A percentile compares a stretch with the other conserved stretches of the same genome.
Evolutionary conservation across 2,113 vertebrate species (phyloP).

Genomic region (Nothocercus julius): DNA sequence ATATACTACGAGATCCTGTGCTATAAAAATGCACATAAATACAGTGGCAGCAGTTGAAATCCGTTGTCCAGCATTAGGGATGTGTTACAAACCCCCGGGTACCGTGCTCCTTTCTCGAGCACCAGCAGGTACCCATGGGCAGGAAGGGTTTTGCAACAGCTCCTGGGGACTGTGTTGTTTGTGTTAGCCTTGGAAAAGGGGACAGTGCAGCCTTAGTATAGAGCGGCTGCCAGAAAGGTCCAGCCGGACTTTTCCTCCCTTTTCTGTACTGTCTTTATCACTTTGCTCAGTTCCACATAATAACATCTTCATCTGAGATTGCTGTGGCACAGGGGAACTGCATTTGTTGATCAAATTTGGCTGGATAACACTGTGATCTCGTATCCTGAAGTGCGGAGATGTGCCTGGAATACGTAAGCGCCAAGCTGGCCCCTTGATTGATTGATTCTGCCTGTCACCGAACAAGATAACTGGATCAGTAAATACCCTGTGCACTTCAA

Average conservation of each 20-base stretch:
- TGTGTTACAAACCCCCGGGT: background rate
- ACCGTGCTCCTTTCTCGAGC: slow-evolving; percentile 13
- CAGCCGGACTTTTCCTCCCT: slow-evolving; percentile 77
- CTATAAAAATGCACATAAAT: background rate
- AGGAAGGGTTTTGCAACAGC: slow-evolving; percentile 39
- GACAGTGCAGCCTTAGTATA: slow-evolving; percentile 66
- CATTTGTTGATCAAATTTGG: slow-evolving; percentile 99
- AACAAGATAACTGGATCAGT: slow-evolving; percentile 97
- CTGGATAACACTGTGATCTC: slow-evolving; percentile 89
- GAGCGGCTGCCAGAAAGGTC: slow-evolving; percentile 80
- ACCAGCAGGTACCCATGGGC: slow-evolving; percentile 21
- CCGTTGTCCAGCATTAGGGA: slow-evolving; percentile 1
- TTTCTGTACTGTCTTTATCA: slow-evolving; percentile 86
- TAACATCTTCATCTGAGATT: slow-evolving; percentile 99
- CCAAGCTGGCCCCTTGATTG: slow-evolving; percentile 86
- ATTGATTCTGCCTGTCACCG: slow-evolving; percentile 96
- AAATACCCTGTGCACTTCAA: slow-evolving; percentile 88
- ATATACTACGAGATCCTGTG: background rate
- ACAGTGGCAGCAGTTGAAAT: background rate
- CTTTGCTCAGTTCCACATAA: slow-evolving; percentile 93
- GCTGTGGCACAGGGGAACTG: slow-evolving; percentile 90
- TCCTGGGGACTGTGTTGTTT: slow-evolving; percentile 25
- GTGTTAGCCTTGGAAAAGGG: slow-evolving; percentile 64
- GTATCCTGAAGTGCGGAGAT: slow-evolving; percentile 87
- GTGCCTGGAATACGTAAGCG: slow-evolving; percentile 88